A percentile compares a stretch with the other conserved stretches of the same genome.
Conservation (phyloP, 2,113 vertebrate species). For the Percopsis transmontana region DNA sequence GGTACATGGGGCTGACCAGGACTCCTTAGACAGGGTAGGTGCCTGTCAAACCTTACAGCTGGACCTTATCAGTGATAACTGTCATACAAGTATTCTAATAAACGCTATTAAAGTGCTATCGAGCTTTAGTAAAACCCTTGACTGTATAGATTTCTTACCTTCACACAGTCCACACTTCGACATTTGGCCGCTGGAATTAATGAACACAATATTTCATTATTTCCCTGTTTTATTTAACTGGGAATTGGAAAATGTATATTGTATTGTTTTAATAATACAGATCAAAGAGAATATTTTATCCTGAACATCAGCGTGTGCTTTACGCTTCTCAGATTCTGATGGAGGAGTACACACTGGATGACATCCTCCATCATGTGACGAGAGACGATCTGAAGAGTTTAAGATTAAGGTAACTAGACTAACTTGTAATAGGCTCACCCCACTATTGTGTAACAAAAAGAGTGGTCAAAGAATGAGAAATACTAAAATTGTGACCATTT, state of each 20-base stretch:
- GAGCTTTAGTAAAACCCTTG: no score
- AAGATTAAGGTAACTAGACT: conserved; percentile 84
- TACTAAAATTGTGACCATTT: no score
- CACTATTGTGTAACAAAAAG: no score
- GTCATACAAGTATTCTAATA: background rate
- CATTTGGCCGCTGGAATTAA: background rate
- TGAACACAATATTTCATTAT: background rate
- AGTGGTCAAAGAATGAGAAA: no score
- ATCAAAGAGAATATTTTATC: background rate
- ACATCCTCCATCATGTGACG: conserved; percentile 89
- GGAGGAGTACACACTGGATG: conserved; percentile 89
- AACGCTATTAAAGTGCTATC: no score
- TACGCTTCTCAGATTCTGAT: conserved; percentile 73
- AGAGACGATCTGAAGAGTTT: conserved; percentile 94
- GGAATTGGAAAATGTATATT: background rate
- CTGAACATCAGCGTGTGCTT: background rate
- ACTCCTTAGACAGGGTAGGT: conserved; percentile 87
- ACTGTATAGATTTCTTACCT: background rate
- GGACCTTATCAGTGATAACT: no score
- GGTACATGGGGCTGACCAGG: conserved; percentile 85
- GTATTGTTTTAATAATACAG: background rate
- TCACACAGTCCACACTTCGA: background rate
- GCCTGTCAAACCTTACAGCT: background rate
- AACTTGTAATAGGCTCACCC: no score
- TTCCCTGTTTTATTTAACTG: background rate